Conservation (phyloP, 1,140 invertebrate genomes). For the Danaus plexippus region DNA sequence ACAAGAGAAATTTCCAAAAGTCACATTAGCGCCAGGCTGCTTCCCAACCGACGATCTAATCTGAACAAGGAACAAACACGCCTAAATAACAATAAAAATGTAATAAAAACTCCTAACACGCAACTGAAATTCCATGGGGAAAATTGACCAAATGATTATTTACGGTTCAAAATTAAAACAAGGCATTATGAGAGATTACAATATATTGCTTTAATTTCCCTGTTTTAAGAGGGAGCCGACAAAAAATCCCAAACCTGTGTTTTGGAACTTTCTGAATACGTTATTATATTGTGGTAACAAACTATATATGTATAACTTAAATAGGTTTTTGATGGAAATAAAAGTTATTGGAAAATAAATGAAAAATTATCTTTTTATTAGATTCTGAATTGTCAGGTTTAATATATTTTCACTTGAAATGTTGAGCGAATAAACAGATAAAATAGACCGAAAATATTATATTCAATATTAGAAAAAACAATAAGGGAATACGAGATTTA, state of each 20-base stretch:
- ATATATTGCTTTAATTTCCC: no score
- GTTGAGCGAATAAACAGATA: not conserved
- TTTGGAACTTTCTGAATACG: no score
- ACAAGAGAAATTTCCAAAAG: constrained; percentile 58
- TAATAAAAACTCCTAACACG: constrained; percentile 69
- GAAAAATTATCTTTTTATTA: no score
- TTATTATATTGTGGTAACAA: no score
- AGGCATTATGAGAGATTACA: constrained; percentile 53
- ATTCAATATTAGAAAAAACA: constrained; percentile 29
- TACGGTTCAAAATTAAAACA: constrained; percentile 65
- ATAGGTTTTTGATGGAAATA: no score
- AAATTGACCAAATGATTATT: constrained; percentile 71
- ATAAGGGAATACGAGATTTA: constrained; percentile 35
- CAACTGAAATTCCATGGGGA: constrained; percentile 64
- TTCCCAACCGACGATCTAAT: constrained; percentile 68
- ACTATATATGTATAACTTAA: no score
- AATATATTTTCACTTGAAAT: no score
- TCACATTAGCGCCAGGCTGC: constrained; percentile 66
- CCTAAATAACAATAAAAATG: constrained; percentile 72
- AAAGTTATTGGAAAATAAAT: no score
- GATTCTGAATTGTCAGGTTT: no score
- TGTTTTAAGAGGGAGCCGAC: no score
- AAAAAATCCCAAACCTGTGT: no score
- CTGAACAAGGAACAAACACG: constrained; percentile 70
- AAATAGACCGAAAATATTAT: constrained; percentile 18